phyloP scores from a whole-genome alignment of 2,888 invertebrate genomes.

The Lamellibrachia satsuma region DNA sequence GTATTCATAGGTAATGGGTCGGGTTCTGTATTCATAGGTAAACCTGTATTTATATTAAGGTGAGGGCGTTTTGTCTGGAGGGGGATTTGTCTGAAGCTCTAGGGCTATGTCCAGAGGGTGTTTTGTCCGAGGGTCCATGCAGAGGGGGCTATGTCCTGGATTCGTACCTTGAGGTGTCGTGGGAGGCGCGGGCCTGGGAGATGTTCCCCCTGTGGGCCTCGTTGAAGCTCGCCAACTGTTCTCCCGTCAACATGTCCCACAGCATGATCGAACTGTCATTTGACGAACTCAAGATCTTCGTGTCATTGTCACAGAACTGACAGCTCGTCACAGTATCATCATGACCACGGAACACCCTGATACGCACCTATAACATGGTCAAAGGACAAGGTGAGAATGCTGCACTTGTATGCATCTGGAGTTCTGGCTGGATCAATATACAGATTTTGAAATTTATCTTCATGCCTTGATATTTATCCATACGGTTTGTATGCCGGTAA shows the following conservation, averaged over 20 bases:
- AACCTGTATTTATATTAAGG: too few species aligned
- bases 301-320: conserved; percentile 47
- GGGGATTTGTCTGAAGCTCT: too few species aligned
- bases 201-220: conserved; percentile 49
- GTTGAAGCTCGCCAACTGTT: conserved; percentile 47
- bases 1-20: too few species aligned
- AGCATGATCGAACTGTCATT: conserved; percentile 56
- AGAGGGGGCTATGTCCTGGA: background rate
- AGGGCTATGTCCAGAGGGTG: too few species aligned
- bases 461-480: too few species aligned
- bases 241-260: conserved; percentile 54
- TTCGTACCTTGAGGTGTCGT: conserved; percentile 47
- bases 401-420: background rate
- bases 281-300: conserved; percentile 55
- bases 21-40: too few species aligned
- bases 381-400: background rate
- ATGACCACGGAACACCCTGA: conserved; percentile 60
- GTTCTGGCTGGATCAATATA: too few species aligned
- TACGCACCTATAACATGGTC: conserved; percentile 51
- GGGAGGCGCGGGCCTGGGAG: conserved; percentile 47
- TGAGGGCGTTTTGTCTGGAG: too few species aligned
- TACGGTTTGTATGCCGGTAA: too few species aligned
- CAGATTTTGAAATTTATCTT: too few species aligned
- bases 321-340: conserved; percentile 57
- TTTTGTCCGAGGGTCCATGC: too few species aligned